These are phyloP conservation scores for Leptothorax acervorum DNA, from an alignment of 2,888 invertebrate species.

Conservation along the genomic window DNA sequence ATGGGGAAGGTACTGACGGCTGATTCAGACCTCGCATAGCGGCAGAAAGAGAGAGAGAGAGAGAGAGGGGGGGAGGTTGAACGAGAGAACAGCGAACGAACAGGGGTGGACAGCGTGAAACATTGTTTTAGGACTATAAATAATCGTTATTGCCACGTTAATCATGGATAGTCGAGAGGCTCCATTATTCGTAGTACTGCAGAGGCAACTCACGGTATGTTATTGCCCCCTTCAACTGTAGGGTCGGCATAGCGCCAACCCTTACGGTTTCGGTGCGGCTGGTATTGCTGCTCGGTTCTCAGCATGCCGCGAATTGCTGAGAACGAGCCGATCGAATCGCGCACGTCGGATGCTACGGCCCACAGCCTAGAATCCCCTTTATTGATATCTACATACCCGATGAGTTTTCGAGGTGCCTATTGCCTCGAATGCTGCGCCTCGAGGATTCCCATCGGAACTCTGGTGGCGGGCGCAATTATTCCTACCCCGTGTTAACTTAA, in stretches of 20 bases:
- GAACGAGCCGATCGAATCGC: conserved; percentile 77
- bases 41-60: not conserved
- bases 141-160: conserved; percentile 84
- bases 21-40: conserved; percentile 74
- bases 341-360: conserved; percentile 71
- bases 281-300: conserved; percentile 77
- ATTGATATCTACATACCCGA: conserved; percentile 82
- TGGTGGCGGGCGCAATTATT: conserved; percentile 61
- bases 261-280: conserved; percentile 76
- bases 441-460: conserved; percentile 67
- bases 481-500: conserved; percentile 63
- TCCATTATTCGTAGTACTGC: conserved; percentile 80
- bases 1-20: conserved; percentile 72
- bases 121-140: conserved; percentile 84
- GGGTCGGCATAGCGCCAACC: conserved; percentile 77
- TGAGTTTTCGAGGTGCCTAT: conserved; percentile 75
- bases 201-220: conserved; percentile 77
- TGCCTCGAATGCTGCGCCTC: conserved; percentile 60
- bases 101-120: conserved; percentile 81
- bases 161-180: conserved; percentile 82
- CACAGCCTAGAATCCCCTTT: conserved; percentile 79
- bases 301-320: conserved; percentile 82
- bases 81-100: conserved; percentile 53
- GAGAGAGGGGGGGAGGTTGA: conserved; percentile 10
- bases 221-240: conserved; percentile 79